phyloP scores from a whole-genome alignment of 2,888 invertebrate genomes.

The Lissocephala sabroskyi region DNA sequence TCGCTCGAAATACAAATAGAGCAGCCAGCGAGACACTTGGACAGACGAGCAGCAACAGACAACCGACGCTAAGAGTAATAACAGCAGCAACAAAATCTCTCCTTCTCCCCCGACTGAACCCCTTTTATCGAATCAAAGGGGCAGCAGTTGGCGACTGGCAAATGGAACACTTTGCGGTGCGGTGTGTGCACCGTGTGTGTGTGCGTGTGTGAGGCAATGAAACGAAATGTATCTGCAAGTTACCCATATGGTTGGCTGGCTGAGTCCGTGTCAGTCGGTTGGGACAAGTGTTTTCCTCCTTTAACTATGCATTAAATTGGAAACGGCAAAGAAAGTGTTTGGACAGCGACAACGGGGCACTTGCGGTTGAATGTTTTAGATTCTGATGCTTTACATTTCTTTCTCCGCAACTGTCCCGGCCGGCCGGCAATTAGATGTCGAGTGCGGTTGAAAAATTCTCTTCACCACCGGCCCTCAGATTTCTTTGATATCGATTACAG shows the following conservation, averaged over 20 bases:
- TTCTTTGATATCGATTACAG: slow-evolving; percentile 15
- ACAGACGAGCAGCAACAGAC: slow-evolving; percentile 2
- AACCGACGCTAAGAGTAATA: slow-evolving; percentile 16
- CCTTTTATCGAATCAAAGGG: no score
- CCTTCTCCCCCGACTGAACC: no score
- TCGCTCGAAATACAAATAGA: slow-evolving; percentile 40
- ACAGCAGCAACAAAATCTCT: slow-evolving; percentile 14
- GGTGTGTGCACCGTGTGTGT: no score
- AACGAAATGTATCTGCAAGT: slow-evolving; percentile 46
- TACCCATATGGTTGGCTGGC: slow-evolving; percentile 14
- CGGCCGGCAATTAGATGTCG: slow-evolving; percentile 44
- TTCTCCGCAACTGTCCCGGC: no score
- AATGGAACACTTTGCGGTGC: slow-evolving; percentile 30
- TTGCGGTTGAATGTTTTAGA: slow-evolving; percentile 25
- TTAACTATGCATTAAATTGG: slow-evolving; percentile 56
- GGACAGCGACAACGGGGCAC: neutral
- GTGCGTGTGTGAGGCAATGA: slow-evolving; percentile 29
- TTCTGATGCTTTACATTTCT: slow-evolving; percentile 50
- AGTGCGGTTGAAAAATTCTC: no score
- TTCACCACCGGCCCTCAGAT: slow-evolving; percentile 51
- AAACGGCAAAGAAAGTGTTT: slow-evolving; percentile 54
- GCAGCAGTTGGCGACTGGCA: slow-evolving; percentile 16
- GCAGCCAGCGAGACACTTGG: slow-evolving; percentile 1
- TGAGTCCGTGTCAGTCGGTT: slow-evolving; percentile 9
- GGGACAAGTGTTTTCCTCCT: slow-evolving; percentile 33